A percentile compares a stretch with the other conserved stretches of the same genome.
phyloP scores from a whole-genome alignment of 2,113 vertebrate genomes.

The Eptesicus fuscus region DNA sequence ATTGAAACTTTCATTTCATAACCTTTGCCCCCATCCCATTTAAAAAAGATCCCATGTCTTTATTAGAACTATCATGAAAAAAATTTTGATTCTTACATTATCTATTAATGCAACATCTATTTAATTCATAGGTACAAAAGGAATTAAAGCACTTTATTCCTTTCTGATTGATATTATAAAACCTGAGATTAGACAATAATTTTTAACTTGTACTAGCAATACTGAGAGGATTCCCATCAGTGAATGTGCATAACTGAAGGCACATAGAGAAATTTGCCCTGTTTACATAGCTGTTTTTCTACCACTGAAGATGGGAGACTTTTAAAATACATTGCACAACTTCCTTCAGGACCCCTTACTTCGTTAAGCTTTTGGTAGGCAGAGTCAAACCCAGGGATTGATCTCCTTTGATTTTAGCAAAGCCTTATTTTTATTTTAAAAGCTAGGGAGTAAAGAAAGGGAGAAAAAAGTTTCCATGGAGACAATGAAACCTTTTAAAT shows the following conservation, averaged over 20 bases:
- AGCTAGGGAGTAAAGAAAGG: background rate
- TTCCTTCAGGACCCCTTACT: background rate
- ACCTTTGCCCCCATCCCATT: background rate
- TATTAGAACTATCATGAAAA: background rate
- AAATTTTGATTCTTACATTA: background rate
- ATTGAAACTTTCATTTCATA: background rate
- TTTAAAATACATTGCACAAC: background rate
- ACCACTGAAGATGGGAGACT: background rate
- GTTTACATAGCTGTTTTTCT: background rate
- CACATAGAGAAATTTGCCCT: background rate
- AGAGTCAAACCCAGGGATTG: background rate
- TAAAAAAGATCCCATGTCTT: background rate
- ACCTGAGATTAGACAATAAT: background rate
- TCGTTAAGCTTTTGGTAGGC: background rate
- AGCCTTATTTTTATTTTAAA: background rate
- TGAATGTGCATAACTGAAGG: background rate
- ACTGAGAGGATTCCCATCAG: background rate
- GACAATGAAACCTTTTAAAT: background rate
- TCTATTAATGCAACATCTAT: background rate
- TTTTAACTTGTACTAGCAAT: background rate
- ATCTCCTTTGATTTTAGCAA: conserved; percentile 9
- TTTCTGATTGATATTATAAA: background rate
- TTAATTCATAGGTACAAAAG: background rate
- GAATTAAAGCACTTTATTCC: background rate
- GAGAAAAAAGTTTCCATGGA: background rate